Conservation (phyloP, 2,113 vertebrate genomes). For the Hipposideros armiger region DNA sequence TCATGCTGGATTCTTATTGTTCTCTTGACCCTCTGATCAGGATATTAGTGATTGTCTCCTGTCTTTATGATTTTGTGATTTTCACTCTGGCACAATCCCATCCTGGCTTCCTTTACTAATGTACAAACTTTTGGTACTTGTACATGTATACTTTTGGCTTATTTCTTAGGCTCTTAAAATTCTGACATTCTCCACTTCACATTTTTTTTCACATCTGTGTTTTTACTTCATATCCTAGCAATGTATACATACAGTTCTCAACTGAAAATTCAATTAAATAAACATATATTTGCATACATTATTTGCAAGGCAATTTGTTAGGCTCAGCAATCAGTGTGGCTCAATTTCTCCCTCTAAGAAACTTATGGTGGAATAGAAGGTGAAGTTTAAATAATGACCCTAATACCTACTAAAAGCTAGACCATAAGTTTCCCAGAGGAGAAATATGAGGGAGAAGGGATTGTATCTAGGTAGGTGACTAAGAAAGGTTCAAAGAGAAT, state of each 20-base stretch:
- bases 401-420: background rate
- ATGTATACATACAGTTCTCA: background rate
- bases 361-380: constrained; percentile 13
- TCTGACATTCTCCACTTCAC: background rate
- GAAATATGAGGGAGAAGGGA: constrained; percentile 47
- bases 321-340: background rate
- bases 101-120: background rate
- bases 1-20: constrained; percentile 7
- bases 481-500: background rate
- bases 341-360: constrained; percentile 28
- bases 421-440: background rate
- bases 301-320: constrained; percentile 32
- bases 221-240: constrained; percentile 39
- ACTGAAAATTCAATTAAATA: constrained; percentile 7
- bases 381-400: constrained; percentile 47
- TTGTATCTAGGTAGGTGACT: background rate
- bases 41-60: background rate
- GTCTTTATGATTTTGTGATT: background rate
- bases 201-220: background rate
- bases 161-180: constrained; percentile 35
- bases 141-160: background rate
- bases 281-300: background rate
- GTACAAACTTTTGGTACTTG: background rate
- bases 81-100: background rate
- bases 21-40: background rate